A percentile compares a stretch with the other conserved stretches of the same genome.
Conservation (phyloP, 2,888 invertebrate species). For the Drosophila austrosaltans region DNA sequence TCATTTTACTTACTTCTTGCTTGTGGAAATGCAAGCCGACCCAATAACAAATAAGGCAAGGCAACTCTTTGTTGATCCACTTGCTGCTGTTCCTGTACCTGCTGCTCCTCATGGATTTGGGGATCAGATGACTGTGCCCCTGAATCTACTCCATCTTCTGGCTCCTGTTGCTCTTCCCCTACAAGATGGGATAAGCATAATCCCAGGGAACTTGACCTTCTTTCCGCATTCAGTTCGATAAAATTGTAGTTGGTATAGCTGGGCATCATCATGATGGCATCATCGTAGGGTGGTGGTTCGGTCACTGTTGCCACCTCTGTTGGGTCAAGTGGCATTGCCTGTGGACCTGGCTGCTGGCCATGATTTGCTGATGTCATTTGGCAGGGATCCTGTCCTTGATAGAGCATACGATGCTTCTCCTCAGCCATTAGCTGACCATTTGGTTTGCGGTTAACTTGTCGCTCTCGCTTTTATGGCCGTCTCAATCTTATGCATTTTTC, state of each 20-base stretch:
- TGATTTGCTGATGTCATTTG: not conserved
- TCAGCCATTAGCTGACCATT: conserved; percentile 46
- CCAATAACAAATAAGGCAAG: not conserved
- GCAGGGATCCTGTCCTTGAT: conserved; percentile 54
- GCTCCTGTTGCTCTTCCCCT: not conserved
- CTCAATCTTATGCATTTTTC: not conserved
- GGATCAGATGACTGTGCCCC: no score
- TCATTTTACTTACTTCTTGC: conserved; percentile 40
- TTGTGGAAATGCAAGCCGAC: conserved; percentile 21
- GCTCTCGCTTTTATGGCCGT: conserved; percentile 19
- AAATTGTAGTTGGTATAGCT: conserved; percentile 7
- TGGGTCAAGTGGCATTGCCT: not conserved
- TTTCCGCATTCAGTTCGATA: conserved; percentile 29
- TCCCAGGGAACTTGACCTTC: conserved; percentile 17
- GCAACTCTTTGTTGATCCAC: not conserved
- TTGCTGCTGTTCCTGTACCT: not conserved
- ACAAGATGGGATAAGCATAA: no score
- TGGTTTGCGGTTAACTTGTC: not conserved
- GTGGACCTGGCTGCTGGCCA: not conserved
- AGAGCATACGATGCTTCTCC: conserved; percentile 58
- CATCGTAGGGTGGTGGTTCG: conserved; percentile 56
- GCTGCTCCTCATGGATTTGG: not conserved
- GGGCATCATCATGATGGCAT: conserved; percentile 34
- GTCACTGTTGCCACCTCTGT: conserved; percentile 21
- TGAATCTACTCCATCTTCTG: not conserved